Evolutionary conservation across 2,113 vertebrate species (phyloP).

Genomic region (Ochotona curzoniae): DNA sequence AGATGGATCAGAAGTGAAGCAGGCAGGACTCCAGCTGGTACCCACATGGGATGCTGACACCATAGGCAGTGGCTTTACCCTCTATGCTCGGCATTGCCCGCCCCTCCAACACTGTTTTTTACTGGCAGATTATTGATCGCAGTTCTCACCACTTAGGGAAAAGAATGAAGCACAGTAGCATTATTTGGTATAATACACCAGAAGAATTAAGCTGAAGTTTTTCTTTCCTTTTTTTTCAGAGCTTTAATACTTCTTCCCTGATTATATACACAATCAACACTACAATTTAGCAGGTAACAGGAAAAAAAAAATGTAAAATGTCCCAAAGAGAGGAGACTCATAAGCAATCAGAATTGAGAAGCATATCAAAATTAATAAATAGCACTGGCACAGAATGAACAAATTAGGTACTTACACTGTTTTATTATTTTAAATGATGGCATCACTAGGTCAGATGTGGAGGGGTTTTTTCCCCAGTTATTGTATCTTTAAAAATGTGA

Average conservation of each 20-base stretch:
- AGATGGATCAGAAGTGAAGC: too few species aligned
- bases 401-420: conserved; percentile 65
- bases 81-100: too few species aligned
- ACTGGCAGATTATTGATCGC: background rate
- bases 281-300: conserved; percentile 28
- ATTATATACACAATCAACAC: background rate
- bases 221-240: conserved; percentile 11
- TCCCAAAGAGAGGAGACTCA: conserved; percentile 34
- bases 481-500: conserved; percentile 79
- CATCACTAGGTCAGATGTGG: conserved; percentile 60
- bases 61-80: too few species aligned
- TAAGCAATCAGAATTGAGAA: conserved; percentile 60
- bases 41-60: too few species aligned
- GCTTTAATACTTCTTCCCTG: background rate
- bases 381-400: conserved; percentile 64
- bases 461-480: conserved; percentile 38
- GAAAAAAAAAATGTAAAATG: conserved; percentile 36
- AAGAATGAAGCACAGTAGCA: background rate
- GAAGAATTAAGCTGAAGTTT: background rate
- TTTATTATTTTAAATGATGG: conserved; percentile 79
- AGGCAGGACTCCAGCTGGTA: too few species aligned
- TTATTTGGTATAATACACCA: background rate
- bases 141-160: background rate
- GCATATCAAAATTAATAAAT: conserved; percentile 78
- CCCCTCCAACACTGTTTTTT: background rate